These are phyloP conservation scores for Leucoraja erinaceus DNA, from an alignment of 2,113 vertebrate genomes.

Conservation along the genomic window DNA sequence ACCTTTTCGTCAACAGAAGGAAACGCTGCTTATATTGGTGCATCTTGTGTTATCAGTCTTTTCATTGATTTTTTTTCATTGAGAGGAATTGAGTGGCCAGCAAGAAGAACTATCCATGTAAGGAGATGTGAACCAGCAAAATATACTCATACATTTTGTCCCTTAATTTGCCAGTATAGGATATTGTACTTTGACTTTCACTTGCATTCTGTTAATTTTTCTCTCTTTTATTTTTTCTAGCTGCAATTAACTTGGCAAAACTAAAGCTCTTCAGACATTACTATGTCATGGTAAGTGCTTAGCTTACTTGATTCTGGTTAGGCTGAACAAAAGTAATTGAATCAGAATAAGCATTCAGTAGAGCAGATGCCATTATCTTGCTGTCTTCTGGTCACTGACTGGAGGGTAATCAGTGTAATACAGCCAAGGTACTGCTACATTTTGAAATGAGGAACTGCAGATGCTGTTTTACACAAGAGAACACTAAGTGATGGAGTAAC, in stretches of 20 bases:
- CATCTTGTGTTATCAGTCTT: not conserved
- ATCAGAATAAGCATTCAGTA: not conserved
- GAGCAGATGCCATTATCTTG: not conserved
- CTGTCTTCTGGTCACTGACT: not conserved
- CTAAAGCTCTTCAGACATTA: conserved; percentile 83
- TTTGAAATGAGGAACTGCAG: too few species aligned
- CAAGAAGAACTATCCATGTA: not conserved
- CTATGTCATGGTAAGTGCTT: conserved; percentile 74
- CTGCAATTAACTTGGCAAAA: conserved; percentile 77
- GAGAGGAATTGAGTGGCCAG: not conserved
- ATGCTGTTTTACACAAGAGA: too few species aligned
- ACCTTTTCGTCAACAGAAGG: too few species aligned
- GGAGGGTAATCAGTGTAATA: not conserved
- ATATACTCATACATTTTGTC: not conserved
- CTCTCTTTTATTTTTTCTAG: conserved; percentile 51
- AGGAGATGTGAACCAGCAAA: not conserved
- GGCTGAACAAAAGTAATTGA: not conserved
- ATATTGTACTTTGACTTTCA: not conserved
- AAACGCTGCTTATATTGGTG: not conserved
- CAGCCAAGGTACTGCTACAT: not conserved
- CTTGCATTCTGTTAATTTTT: not conserved
- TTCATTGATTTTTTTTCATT: not conserved
- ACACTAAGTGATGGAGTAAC: too few species aligned
- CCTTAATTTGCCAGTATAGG: not conserved
- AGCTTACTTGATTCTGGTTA: not conserved